Evolutionary conservation across 2,888 invertebrate species (phyloP), one percentile per base, ranked within the genome.

Genomic region (Oconnorella tubifera): DNA sequence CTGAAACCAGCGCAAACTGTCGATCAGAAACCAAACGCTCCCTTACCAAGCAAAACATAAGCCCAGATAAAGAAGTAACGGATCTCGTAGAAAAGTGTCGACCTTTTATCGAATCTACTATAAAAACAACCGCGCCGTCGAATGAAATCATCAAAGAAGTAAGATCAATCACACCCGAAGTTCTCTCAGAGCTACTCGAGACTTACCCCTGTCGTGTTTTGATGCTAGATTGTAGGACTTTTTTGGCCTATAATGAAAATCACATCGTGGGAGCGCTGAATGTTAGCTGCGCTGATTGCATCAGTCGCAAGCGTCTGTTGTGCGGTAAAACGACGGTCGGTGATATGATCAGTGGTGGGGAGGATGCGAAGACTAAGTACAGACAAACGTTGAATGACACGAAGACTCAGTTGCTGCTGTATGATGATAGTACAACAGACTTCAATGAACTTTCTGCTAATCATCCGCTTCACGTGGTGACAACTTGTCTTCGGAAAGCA

Each of bases 211-310:
- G n/a, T n/a, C n/a, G n/a, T 40, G 60, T 31, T 28, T 23, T 63
- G 10, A 29, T 66, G 6, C 50, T 66, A 0, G 89, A 89, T 77
- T 88, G 88, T 78, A 84, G 89, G 56, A 86, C 89, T 1, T 89
- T 89, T 78, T 85, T 89, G 70, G 85, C 87, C 65, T 89, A 87
- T 83, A 89, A 89, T 78, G 85, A 86, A 69, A 86, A 86, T 77
- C 89, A 89, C 80, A 86, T 89, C 69, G 55, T 84, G 64, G 88
- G 88, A 51, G 87, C 80, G 29, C 67, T 80, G 32, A 89, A 89
- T 80, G 85, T 89, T 67, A 88, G 88, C 79, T 89, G 89, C 77
- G 86, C 87, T 40, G 89, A 89, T 78, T 84, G 89, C 56, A 87
- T 89, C 79, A 88, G 88, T 77, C 83, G 88, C 65, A 84, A 87